A percentile compares a stretch with the other conserved stretches of the same genome.
Evolutionary conservation across 2,888 invertebrate species (phyloP).

Genomic region (Chymomyza fuscimana): DNA sequence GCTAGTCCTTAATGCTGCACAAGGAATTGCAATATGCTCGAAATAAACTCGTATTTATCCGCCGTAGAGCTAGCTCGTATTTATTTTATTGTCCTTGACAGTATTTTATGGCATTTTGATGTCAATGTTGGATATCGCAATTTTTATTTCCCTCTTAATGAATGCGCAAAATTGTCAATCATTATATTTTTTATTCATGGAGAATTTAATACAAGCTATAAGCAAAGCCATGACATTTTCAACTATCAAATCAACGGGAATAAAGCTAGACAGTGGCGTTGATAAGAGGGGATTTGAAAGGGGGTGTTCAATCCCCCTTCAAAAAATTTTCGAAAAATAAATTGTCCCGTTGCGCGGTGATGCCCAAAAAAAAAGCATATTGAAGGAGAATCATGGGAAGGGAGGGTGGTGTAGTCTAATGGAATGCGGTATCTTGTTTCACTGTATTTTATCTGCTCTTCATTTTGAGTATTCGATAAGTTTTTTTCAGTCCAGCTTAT

Average conservation of each 20-base stretch:
- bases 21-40: slow-evolving; percentile 1
- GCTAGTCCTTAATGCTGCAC: neutral
- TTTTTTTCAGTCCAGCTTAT: too few relatives aligned
- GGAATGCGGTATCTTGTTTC: too few relatives aligned
- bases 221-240: neutral
- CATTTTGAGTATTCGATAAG: too few relatives aligned
- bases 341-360: too few relatives aligned
- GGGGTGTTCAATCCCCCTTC: too few relatives aligned
- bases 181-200: neutral
- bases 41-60: neutral
- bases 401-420: too few relatives aligned
- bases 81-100: neutral
- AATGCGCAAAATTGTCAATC: slow-evolving; percentile 13
- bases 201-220: neutral
- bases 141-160: slow-evolving; percentile 1
- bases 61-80: slow-evolving; percentile 2
- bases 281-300: too few relatives aligned
- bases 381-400: too few relatives aligned
- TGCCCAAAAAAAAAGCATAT: too few relatives aligned
- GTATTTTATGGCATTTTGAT: slow-evolving; percentile 5
- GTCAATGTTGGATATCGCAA: neutral
- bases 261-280: too few relatives aligned
- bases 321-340: too few relatives aligned
- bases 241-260: neutral
- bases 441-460: too few relatives aligned